These are phyloP conservation scores for Portevinia maculata DNA, from an alignment of 2,888 invertebrate species.

Conservation along the genomic window DNA sequence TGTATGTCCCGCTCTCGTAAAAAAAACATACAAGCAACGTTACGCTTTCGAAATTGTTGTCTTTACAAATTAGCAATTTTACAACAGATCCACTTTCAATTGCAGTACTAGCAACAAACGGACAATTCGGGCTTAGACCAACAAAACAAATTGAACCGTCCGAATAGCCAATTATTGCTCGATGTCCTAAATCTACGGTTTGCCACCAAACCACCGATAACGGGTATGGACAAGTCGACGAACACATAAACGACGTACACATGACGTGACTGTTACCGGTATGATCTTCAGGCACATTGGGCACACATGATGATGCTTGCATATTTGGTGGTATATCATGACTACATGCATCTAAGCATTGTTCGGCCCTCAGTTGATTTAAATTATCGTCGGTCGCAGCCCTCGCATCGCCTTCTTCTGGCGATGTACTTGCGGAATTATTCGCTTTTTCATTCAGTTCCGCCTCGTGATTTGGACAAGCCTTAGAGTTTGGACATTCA, in stretches of 20 bases:
- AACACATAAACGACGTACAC: conserved; percentile 81
- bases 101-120: conserved; percentile 82
- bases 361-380: conserved; percentile 46
- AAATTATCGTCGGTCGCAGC: conserved; percentile 54
- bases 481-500: conserved; percentile 82
- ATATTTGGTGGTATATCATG: conserved; percentile 80
- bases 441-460: conserved; percentile 21
- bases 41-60: conserved; percentile 85
- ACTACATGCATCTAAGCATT: conserved; percentile 76
- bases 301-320: conserved; percentile 75
- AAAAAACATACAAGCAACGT: conserved; percentile 83
- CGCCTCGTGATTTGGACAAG: conserved; percentile 80
- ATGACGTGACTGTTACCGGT: conserved; percentile 80
- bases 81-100: conserved; percentile 82
- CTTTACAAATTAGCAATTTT: conserved; percentile 85
- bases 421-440: conserved; percentile 18
- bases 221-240: conserved; percentile 83
- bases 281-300: conserved; percentile 75
- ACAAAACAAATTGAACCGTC: conserved; percentile 84
- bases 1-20: not conserved
- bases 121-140: conserved; percentile 82
- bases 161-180: conserved; percentile 88
- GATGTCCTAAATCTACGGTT: conserved; percentile 87
- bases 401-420: conserved; percentile 58
- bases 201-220: conserved; percentile 90